phyloP scores from a whole-genome alignment of 2,797 vertebrate genomes.

The Paedocypris micromegethes region DNA sequence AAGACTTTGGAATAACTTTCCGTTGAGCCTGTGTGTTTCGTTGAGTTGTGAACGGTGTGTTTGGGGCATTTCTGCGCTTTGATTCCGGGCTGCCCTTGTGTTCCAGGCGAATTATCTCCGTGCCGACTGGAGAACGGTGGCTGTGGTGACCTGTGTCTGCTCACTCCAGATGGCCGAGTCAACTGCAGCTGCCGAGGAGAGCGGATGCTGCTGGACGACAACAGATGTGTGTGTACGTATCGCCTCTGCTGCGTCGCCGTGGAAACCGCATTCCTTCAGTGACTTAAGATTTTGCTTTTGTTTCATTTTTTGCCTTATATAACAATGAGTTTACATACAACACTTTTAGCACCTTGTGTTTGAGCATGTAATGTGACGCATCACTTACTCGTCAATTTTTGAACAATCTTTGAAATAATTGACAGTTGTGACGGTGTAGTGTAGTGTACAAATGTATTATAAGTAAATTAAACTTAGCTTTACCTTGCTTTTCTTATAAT shows the following conservation, averaged over 20 bases:
- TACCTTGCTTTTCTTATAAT: too few relatives aligned
- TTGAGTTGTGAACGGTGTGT: conserved; percentile 5
- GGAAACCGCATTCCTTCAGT: too few relatives aligned
- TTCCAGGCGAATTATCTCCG: conserved; percentile 87
- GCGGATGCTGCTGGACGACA: conserved; percentile 85
- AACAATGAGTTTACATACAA: too few relatives aligned
- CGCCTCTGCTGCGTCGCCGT: not conserved
- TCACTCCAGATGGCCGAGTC: conserved; percentile 85
- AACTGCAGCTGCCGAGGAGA: conserved; percentile 94
- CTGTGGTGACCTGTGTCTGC: conserved; percentile 91
- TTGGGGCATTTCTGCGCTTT: not conserved
- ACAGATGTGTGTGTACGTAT: conserved; percentile 99
- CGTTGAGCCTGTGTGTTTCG: conserved; percentile 3
- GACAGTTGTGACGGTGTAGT: too few relatives aligned
- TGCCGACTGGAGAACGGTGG: conserved; percentile 89
- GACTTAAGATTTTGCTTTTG: too few relatives aligned
- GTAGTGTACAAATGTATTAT: too few relatives aligned
- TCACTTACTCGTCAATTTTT: too few relatives aligned
- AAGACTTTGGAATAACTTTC: conserved; percentile 16
- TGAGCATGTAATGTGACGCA: too few relatives aligned
- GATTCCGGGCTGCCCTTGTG: conserved; percentile 8
- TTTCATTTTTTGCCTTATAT: too few relatives aligned
- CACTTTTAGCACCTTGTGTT: too few relatives aligned
- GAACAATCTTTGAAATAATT: too few relatives aligned
- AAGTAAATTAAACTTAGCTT: too few relatives aligned